Conservation (phyloP, 2,888 invertebrate species). For the Oligia fasciuncula region DNA sequence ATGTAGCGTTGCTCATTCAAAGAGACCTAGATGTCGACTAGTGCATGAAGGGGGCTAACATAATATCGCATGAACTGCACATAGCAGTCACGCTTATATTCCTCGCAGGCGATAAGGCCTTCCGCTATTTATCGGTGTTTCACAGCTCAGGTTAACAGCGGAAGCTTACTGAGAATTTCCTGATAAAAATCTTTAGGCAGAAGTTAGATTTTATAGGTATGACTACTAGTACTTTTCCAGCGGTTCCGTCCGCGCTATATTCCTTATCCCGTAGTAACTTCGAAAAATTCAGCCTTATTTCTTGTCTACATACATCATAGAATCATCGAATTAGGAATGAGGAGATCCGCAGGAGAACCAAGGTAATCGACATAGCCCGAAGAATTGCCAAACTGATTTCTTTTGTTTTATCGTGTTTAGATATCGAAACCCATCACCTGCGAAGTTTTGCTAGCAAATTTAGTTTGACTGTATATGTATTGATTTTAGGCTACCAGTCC, state of each 20-base stretch:
- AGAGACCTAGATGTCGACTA: too few relatives aligned
- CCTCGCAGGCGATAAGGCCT: conserved; percentile 33
- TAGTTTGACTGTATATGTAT: background rate
- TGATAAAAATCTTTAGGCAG: conserved; percentile 35
- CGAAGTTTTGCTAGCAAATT: too few relatives aligned
- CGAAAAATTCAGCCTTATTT: background rate
- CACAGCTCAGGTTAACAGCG: conserved; percentile 27
- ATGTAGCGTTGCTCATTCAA: background rate
- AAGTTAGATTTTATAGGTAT: background rate
- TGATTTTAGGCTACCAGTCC: background rate
- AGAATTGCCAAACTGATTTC: too few relatives aligned
- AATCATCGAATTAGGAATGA: background rate
- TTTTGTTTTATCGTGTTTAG: too few relatives aligned
- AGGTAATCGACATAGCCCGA: too few relatives aligned
- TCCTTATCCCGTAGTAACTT: background rate
- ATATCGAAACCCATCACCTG: too few relatives aligned
- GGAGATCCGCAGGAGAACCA: too few relatives aligned
- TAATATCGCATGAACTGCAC: conserved; percentile 26
- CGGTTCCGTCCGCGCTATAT: too few relatives aligned
- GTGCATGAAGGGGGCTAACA: background rate
- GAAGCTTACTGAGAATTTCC: conserved; percentile 37
- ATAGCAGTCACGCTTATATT: conserved; percentile 27
- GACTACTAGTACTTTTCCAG: background rate
- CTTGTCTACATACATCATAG: background rate
- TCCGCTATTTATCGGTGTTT: conserved; percentile 31